phyloP scores from a whole-genome alignment of 2,113 vertebrate species.

The Hippocampus mohnikei region DNA sequence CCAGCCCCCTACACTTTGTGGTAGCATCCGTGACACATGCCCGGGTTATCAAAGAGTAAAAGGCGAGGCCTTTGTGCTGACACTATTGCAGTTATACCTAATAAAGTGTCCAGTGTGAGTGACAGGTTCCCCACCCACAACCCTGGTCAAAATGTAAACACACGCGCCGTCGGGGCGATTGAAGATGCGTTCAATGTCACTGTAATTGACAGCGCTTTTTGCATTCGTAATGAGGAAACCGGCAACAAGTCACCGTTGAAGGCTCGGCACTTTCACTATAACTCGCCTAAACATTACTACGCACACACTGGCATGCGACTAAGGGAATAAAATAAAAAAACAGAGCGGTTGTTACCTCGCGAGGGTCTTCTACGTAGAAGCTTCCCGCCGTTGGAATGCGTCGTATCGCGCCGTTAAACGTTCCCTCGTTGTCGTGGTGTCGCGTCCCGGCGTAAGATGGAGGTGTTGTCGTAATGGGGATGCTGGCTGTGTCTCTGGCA shows the following conservation, averaged over 20 bases:
- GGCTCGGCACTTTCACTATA: neutral
- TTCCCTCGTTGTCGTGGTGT: neutral
- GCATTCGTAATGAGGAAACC: constrained; percentile 2
- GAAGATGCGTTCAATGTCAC: neutral
- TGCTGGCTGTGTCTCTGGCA: neutral
- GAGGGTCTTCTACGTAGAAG: neutral
- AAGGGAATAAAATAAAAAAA: neutral
- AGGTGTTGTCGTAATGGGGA: neutral
- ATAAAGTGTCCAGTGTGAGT: neutral
- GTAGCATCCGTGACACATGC: neutral
- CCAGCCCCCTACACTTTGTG: neutral
- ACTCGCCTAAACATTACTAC: too few relatives aligned
- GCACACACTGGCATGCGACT: neutral
- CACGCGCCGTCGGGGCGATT: neutral
- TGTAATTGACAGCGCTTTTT: neutral
- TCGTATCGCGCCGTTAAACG: neutral
- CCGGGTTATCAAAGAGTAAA: neutral
- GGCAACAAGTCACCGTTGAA: constrained; percentile 1
- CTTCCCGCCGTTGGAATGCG: constrained; percentile 1
- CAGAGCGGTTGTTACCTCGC: neutral
- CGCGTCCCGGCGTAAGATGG: neutral
- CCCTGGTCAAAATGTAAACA: neutral
- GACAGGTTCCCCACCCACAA: neutral
- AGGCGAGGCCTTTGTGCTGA: neutral
- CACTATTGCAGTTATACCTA: neutral